Conservation (phyloP, 2,113 vertebrate species). For the Nyctereutes procyonoides region DNA sequence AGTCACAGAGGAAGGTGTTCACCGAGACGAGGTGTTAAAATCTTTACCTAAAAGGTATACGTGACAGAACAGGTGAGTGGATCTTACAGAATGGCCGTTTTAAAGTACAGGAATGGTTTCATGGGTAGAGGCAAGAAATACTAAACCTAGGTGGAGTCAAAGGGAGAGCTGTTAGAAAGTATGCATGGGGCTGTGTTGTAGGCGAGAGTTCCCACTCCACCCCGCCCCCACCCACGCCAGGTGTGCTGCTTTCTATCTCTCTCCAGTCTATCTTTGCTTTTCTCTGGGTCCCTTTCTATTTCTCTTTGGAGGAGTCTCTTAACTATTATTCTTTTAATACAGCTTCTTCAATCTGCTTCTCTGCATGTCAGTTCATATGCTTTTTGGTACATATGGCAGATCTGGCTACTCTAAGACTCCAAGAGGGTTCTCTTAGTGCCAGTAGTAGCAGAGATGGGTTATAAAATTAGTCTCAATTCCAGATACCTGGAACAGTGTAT, state of each 20-base stretch:
- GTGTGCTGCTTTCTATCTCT: not conserved
- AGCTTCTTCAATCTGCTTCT: not conserved
- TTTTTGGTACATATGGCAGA: not conserved
- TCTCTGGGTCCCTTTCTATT: not conserved
- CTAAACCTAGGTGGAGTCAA: not conserved
- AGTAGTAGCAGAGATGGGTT: not conserved
- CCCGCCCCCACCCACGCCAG: no score
- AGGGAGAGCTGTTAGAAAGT: not conserved
- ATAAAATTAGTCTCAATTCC: not conserved
- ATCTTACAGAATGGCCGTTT: not conserved
- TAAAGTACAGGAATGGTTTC: not conserved
- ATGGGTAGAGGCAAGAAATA: not conserved
- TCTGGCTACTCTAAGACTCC: not conserved
- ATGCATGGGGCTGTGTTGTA: not conserved
- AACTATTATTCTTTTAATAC: not conserved
- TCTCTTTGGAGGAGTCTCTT: not conserved
- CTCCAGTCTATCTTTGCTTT: not conserved
- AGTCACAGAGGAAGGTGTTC: not conserved
- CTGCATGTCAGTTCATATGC: rapidly evolving
- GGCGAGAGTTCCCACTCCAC: rapidly evolving
- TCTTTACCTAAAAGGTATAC: not conserved
- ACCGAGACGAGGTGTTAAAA: not conserved
- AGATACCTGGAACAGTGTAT: not conserved
- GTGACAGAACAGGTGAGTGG: not conserved
- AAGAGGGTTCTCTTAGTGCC: not conserved